Evolutionary conservation across 1,140 invertebrate genomes (phyloP), one percentile per base, ranked within the genome.

Genomic region (Drosophila bifasciata): DNA sequence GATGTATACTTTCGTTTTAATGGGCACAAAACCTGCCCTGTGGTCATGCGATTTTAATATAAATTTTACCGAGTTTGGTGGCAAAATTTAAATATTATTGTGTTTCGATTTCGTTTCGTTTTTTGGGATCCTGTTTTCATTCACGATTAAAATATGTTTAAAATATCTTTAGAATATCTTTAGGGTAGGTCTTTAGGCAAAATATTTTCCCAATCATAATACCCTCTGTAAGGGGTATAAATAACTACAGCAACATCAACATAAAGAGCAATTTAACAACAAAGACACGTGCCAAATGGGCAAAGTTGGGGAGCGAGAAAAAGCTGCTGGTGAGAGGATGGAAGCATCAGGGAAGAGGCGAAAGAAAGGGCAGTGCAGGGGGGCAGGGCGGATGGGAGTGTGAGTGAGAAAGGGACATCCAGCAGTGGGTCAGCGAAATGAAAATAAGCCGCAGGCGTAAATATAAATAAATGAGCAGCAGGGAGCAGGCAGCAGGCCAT

Each of bases 401-500:
- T 4, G 32, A 1, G 9, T 36, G 32, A 11, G 32, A 13, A 36
- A 36, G 32, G 32, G 32, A 36, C 32, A 36, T 36, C 32, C 11
- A 36, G 69, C 79, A 68, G 58, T 79, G 80, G 81, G 80, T 79
- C 80, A 74, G 61, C 71, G 51, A 84, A 84, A 84, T 73, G 80
- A 77, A 86, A 86, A 80, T 77, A 79, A 77, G 81, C 81, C 81
- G 68, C 78, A 55, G 81, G 80, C 80, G 83, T 86, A 76, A 88
- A 88, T 88, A 86, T 86, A 86, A 86, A 86, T 88, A 86, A 86
- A 88, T 88, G 69, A 77, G 11, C 36, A 53, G 58, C 39, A 43
- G 40, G n/a, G 69, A 77, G 11, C 36, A 53, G 58, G 11, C 36
- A 53, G 58, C 25, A 36, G 43, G 49, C 59, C n/a, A 64, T 46